phyloP scores from a whole-genome alignment of 2,797 vertebrate species.

The Siniperca undulata region DNA sequence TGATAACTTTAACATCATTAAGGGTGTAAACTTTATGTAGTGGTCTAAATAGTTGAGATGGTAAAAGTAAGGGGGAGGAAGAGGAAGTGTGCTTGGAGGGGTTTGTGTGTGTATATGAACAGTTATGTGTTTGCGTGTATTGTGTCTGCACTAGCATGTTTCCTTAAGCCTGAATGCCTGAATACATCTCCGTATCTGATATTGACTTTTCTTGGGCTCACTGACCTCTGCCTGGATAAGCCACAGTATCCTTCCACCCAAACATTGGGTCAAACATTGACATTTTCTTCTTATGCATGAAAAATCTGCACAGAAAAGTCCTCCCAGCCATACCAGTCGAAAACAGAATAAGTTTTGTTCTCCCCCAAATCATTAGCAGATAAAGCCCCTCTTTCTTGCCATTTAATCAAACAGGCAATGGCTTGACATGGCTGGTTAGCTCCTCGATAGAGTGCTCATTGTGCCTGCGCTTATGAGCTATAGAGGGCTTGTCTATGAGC shows the following conservation, averaged over 20 bases:
- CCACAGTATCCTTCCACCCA: conserved; percentile 56
- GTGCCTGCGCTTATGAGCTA: conserved; percentile 76
- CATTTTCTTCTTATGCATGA: conserved; percentile 61
- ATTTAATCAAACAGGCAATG: conserved; percentile 84
- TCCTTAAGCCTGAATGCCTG: conserved; percentile 63
- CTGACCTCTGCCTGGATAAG: conserved; percentile 72
- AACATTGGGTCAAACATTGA: conserved; percentile 73
- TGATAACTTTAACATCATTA: conserved; percentile 16
- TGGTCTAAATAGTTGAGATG: background rate
- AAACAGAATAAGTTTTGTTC: conserved; percentile 78
- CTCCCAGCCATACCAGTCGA: conserved; percentile 54
- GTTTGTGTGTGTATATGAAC: conserved; percentile 21
- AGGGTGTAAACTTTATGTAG: background rate
- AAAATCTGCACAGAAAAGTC: conserved; percentile 48
- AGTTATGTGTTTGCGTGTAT: conserved; percentile 16
- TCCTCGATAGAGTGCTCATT: conserved; percentile 84
- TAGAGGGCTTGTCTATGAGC: conserved; percentile 73
- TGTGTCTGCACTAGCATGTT: conserved; percentile 43
- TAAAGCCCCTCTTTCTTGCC: conserved; percentile 79
- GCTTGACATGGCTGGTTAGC: conserved; percentile 83
- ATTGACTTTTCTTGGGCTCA: conserved; percentile 70
- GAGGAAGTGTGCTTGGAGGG: background rate
- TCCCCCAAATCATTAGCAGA: conserved; percentile 75
- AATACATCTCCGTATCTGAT: conserved; percentile 61
- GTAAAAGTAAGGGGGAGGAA: background rate